Evolutionary conservation across 2,113 vertebrate species (phyloP).

Genomic region (Condylura cristata): DNA sequence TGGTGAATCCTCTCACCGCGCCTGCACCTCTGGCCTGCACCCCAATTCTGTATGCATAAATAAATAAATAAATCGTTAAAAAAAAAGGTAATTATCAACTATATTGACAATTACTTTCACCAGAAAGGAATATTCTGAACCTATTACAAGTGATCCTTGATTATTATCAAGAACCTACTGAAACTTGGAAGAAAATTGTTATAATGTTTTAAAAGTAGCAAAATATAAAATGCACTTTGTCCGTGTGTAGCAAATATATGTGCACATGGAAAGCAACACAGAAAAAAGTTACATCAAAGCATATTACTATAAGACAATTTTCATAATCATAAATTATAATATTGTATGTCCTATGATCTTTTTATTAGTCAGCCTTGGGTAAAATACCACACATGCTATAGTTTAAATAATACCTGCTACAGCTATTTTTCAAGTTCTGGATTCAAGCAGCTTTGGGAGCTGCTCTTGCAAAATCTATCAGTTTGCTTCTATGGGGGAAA

Average conservation of each 20-base stretch:
- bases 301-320: background rate
- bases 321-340: slow-evolving; percentile 32
- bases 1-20: too few relatives aligned
- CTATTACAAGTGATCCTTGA: slow-evolving; percentile 27
- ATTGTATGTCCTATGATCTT: slow-evolving; percentile 23
- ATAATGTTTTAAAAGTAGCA: slow-evolving; percentile 15
- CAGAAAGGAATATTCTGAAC: background rate
- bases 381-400: background rate
- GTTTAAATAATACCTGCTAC: background rate
- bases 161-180: background rate
- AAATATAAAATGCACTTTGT: slow-evolving; percentile 13
- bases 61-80: too few relatives aligned
- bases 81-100: too few relatives aligned
- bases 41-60: too few relatives aligned
- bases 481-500: background rate
- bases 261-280: background rate
- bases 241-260: background rate
- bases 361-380: slow-evolving; percentile 17
- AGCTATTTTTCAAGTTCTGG: slow-evolving; percentile 38
- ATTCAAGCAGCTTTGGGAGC: background rate
- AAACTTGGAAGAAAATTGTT: slow-evolving; percentile 32
- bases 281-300: background rate
- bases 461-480: background rate
- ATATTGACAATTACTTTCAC: background rate
- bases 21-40: too few relatives aligned